These are phyloP conservation scores for Echinarachnius parma DNA, from an alignment of 53 echinoderm and acorn worm genomes.

Conservation along the genomic window DNA sequence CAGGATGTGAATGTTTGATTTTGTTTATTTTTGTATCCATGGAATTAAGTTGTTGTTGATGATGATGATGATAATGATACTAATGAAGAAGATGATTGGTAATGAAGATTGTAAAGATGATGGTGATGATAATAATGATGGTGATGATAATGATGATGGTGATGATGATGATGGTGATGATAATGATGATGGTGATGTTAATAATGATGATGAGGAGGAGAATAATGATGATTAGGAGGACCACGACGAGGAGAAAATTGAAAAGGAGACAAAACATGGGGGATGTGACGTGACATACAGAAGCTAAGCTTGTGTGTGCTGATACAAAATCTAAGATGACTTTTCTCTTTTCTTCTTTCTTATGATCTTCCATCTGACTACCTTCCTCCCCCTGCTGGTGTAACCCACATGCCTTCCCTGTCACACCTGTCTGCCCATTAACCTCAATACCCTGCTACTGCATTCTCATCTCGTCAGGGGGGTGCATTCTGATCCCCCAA, in stretches of 20 bases:
- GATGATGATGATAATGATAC: too few species aligned
- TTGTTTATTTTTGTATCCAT: too few species aligned
- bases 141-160: background rate
- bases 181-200: background rate
- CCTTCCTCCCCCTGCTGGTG: too few species aligned
- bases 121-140: background rate
- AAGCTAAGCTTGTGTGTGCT: too few species aligned
- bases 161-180: background rate
- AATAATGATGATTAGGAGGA: background rate
- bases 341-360: conserved; percentile 14
- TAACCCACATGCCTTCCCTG: too few species aligned
- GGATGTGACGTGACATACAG: background rate
- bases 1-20: too few species aligned
- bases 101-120: too few species aligned
- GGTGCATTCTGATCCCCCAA: too few species aligned
- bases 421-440: conserved; percentile 37
- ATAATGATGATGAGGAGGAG: background rate
- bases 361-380: too few species aligned
- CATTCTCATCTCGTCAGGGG: conserved; percentile 7
- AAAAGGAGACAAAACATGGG: background rate
- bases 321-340: too few species aligned
- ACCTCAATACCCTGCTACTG: conserved; percentile 15
- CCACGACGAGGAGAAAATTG: background rate
- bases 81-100: too few species aligned
- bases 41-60: background rate